Percentiles rank a stretch among this genome's conserved stretches.
These are phyloP conservation scores for Theristicus caerulescens DNA, from an alignment of 2,113 vertebrate species.

Conservation along the genomic window DNA sequence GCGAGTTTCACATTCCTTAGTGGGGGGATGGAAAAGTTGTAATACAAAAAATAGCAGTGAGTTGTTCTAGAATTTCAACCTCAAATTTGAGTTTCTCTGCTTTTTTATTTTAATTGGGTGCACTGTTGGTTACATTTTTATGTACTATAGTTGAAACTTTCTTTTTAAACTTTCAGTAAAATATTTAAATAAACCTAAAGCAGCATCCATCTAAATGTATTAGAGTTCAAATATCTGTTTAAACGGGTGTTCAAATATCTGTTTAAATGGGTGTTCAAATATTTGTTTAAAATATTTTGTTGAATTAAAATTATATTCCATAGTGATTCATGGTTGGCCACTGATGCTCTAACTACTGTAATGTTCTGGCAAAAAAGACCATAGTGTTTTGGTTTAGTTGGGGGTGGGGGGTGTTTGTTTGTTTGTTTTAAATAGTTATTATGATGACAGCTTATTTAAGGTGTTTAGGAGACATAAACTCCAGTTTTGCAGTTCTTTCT, in stretches of 20 bases:
- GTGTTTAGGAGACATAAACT: neutral
- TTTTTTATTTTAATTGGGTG: neutral
- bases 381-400: neutral
- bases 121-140: neutral
- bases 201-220: neutral
- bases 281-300: neutral
- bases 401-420: no score
- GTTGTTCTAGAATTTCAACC: neutral
- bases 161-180: neutral
- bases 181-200: neutral
- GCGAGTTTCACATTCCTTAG: neutral
- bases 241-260: neutral
- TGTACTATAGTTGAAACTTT: neutral
- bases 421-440: neutral
- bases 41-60: neutral
- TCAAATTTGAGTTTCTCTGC: neutral
- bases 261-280: neutral
- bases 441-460: constrained; percentile 6
- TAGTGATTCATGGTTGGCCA: neutral
- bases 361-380: neutral
- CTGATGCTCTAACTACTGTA: neutral
- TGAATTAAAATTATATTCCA: neutral
- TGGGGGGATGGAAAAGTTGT: neutral
- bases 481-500: neutral
- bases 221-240: neutral